These are phyloP conservation scores for Pseudomyrmex flavicornis DNA, from an alignment of 1,140 invertebrate species.

Conservation along the genomic window DNA sequence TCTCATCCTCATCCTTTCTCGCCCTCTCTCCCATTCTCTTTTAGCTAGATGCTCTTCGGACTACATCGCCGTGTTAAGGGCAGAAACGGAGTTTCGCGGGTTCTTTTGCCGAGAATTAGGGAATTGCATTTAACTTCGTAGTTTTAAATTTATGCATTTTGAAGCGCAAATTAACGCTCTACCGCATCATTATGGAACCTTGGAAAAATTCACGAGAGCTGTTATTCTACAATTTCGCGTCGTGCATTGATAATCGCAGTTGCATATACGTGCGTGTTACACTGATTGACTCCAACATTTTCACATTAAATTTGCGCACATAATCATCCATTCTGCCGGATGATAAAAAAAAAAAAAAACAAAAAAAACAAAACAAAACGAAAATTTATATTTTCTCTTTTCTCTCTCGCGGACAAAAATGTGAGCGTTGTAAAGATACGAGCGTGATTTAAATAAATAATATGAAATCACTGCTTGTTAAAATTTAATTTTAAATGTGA, in stretches of 20 bases:
- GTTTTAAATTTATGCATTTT: conserved; percentile 56
- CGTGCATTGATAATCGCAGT: background rate
- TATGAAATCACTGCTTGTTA: too few species aligned
- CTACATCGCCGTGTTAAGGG: conserved; percentile 6
- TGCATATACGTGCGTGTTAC: background rate
- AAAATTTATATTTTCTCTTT: background rate
- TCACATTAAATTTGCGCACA: background rate
- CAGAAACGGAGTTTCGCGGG: background rate
- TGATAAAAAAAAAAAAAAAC: background rate
- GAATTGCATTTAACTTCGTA: conserved; percentile 53
- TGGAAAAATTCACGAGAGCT: background rate
- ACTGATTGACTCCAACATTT: background rate
- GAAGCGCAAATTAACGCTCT: conserved; percentile 24
- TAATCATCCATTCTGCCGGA: background rate
- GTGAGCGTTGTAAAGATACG: too few species aligned
- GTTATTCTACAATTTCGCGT: background rate
- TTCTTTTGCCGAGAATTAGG: conserved; percentile 20
- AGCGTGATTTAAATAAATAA: too few species aligned
- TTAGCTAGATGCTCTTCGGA: background rate
- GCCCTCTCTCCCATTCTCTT: background rate
- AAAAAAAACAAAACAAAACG: background rate
- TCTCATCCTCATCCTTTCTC: background rate
- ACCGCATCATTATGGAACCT: conserved; percentile 7
- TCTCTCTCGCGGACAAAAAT: too few species aligned
- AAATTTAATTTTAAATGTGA: background rate